A percentile compares a stretch with the other conserved stretches of the same genome.
Evolutionary conservation across 2,888 invertebrate genomes (phyloP).

Genomic region (Diarsia dahlii): DNA sequence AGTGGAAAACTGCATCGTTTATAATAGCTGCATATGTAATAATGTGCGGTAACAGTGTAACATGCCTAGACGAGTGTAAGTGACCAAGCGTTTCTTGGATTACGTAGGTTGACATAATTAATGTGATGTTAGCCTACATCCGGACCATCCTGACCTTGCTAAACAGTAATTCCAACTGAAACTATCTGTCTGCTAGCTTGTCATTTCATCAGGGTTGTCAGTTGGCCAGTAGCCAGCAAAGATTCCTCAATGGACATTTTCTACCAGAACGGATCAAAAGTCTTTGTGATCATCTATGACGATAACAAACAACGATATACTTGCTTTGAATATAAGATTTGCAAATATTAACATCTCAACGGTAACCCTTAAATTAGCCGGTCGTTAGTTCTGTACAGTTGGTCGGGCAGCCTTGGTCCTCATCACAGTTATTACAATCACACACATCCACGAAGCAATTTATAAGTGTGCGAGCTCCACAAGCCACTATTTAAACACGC

Average conservation of each 20-base stretch:
- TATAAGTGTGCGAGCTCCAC: slow-evolving; percentile 68
- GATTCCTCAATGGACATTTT: background rate
- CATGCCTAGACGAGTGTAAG: slow-evolving; percentile 56
- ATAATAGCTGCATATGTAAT: slow-evolving; percentile 22
- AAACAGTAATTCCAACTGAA: slow-evolving; percentile 29
- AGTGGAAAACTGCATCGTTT: slow-evolving; percentile 16
- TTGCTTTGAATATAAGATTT: slow-evolving; percentile 32
- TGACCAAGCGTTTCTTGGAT: slow-evolving; percentile 79
- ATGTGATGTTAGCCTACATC: slow-evolving; percentile 75
- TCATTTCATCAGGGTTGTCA: slow-evolving; percentile 50
- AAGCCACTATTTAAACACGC: slow-evolving; percentile 74
- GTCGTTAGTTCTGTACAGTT: slow-evolving; percentile 71
- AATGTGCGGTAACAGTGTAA: slow-evolving; percentile 31
- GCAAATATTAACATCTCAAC: slow-evolving; percentile 36
- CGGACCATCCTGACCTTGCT: slow-evolving; percentile 75
- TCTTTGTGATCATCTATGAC: slow-evolving; percentile 8
- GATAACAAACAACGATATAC: background rate
- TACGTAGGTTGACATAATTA: slow-evolving; percentile 79
- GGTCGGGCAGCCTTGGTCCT: slow-evolving; percentile 77
- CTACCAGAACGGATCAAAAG: slow-evolving; percentile 15
- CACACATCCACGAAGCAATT: slow-evolving; percentile 78
- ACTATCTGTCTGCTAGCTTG: slow-evolving; percentile 16
- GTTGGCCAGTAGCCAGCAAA: background rate
- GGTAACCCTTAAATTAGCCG: slow-evolving; percentile 63
- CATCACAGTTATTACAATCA: slow-evolving; percentile 75